A percentile compares a stretch with the other conserved stretches of the same genome.
Evolutionary conservation across 2,797 vertebrate species (phyloP).

Genomic region (Alcedo atthis): DNA sequence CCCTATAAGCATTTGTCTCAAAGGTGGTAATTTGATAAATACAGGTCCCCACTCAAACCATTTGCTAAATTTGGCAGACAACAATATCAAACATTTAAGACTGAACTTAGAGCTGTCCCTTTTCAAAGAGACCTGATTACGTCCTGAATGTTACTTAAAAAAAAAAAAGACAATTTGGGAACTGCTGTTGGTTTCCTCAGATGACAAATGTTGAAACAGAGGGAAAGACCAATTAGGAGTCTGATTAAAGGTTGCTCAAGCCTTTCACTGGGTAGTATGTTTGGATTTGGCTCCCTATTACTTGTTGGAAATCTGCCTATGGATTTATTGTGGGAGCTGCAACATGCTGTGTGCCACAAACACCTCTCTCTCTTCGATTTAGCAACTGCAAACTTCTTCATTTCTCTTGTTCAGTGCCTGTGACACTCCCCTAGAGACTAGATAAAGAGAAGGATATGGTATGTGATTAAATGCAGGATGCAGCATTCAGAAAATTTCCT

Average conservation of each 20-base stretch:
- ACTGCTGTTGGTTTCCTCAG: constrained; percentile 39
- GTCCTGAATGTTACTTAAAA: constrained; percentile 25
- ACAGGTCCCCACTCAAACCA: not conserved
- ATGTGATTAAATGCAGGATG: constrained; percentile 24
- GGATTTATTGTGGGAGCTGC: constrained; percentile 35
- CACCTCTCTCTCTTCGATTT: constrained; percentile 23
- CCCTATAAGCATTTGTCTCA: constrained; percentile 3
- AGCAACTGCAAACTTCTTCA: constrained; percentile 49
- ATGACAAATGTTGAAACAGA: constrained; percentile 50
- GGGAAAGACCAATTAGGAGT: constrained; percentile 44
- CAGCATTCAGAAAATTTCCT: constrained; percentile 12
- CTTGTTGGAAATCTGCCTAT: constrained; percentile 41
- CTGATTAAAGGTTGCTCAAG: constrained; percentile 58
- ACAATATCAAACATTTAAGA: constrained; percentile 37
- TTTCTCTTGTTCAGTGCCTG: constrained; percentile 18
- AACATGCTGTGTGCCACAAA: constrained; percentile 41
- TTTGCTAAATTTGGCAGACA: constrained; percentile 55
- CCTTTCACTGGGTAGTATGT: constrained; percentile 23
- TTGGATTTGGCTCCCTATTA: constrained; percentile 29
- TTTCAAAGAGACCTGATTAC: constrained; percentile 48
- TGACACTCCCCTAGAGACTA: constrained; percentile 6
- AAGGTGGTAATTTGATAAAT: constrained; percentile 65
- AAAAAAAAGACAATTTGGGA: constrained; percentile 33
- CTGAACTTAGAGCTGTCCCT: constrained; percentile 40
- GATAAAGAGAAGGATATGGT: not conserved